Evolutionary conservation across 2,888 invertebrate genomes (phyloP).

Genomic region (Sturmia bella): DNA sequence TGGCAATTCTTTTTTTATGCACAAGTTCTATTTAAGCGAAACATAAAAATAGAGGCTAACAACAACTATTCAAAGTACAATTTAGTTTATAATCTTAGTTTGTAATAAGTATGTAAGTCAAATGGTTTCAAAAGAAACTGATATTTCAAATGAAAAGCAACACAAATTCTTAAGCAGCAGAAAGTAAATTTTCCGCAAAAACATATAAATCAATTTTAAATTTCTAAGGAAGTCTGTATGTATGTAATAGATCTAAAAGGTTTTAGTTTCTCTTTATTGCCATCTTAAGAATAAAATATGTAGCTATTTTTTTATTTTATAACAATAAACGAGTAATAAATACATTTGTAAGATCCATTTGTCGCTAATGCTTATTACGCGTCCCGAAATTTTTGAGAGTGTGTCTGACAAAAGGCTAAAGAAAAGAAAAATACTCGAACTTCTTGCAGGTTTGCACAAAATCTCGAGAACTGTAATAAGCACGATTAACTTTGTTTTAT

Average conservation of each 20-base stretch:
- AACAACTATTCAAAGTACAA: slow-evolving; percentile 58
- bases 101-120: slow-evolving; percentile 10
- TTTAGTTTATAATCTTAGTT: slow-evolving; percentile 45
- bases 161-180: neutral
- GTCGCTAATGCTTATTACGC: too few relatives aligned
- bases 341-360: too few relatives aligned
- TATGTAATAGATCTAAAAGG: too few relatives aligned
- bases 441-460: too few relatives aligned
- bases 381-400: too few relatives aligned
- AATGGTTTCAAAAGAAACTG: neutral
- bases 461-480: too few relatives aligned
- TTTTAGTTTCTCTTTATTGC: neutral
- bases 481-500: too few relatives aligned
- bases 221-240: neutral
- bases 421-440: too few relatives aligned
- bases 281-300: neutral
- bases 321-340: too few relatives aligned
- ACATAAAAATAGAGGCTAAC: slow-evolving; percentile 53
- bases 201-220: neutral
- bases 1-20: slow-evolving; percentile 45
- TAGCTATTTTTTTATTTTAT: too few relatives aligned
- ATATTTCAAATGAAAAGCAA: too few relatives aligned
- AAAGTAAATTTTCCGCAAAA: neutral
- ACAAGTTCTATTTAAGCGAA: slow-evolving; percentile 16
- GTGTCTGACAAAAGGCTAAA: too few relatives aligned